Base-by-base conservation (phyloP, 1,140 invertebrate genomes). In the Drosophila parvula region DNA sequence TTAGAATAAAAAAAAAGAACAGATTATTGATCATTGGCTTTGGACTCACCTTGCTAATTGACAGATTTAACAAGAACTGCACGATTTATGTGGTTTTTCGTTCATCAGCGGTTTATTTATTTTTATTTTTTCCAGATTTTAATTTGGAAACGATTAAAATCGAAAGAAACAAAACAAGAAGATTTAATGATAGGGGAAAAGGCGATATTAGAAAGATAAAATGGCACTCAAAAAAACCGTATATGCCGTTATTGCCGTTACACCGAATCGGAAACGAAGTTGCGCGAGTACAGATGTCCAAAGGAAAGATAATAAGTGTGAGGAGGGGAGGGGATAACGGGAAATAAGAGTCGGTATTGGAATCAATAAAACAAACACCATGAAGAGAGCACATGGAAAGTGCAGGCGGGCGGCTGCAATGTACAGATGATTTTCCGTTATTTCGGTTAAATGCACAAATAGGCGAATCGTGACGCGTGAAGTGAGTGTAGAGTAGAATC, bases 321-420 rank as follows among this genome's bases (percentile, higher is more conserved):
- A 3, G 6, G 44, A 22, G 18, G 44, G 44, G 18, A 22, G 8
- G 47, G 50, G 51, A 14, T 11, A 34, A 34, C 22, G 38, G 44
- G 32, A 47, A 40, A 61, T n/a, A 7, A 18, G 51, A 53, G 32
- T 36, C 51, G 51, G 51, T 80, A 70, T 62, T 71, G 75, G 70
- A 86, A 85, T 85, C 78, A 85, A 86, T 85, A 85, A 86, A 84
- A 85, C 81, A 84, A 84, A 84, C 81, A 84, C 45, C 71, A 69
- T 63, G 43, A 67, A 68, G 56, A 71, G 68, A 67, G 67, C 78
- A 86, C 74, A 85, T 62, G 63, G 74, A 81, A 73, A 67, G 67
- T 50, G 67, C 56, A 36, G 44, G 44, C 41, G 30, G 38, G 41
- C 41, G 45, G 43, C 44, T 50, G 58, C 64, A 32, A 41, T 45